A percentile compares a stretch with the other conserved stretches of the same genome.
Evolutionary conservation across 2,113 vertebrate species (phyloP).

Genomic region (Psammodynastes pulverulentus): DNA sequence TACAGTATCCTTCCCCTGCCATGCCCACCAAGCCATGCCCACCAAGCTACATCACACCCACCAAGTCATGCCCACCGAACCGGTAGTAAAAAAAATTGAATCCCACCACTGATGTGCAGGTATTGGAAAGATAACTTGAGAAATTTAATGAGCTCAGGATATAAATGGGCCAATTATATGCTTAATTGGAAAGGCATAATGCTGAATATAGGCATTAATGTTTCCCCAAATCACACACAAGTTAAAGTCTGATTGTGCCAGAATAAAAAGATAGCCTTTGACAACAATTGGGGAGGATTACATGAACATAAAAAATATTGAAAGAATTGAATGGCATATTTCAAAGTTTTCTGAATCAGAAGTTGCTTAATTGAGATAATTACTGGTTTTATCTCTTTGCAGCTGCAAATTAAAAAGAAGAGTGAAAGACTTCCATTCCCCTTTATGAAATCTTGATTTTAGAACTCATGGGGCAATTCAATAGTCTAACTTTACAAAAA

Average conservation of each 20-base stretch:
- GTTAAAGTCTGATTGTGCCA: conserved; percentile 24
- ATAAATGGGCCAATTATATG: conserved; percentile 7
- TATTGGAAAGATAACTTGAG: not conserved
- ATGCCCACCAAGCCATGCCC: no score
- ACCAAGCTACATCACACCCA: no score
- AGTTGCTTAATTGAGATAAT: conserved; percentile 2
- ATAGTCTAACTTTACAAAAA: not conserved
- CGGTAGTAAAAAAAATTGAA: no score
- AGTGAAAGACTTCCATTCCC: conserved; percentile 42
- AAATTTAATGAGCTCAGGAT: not conserved
- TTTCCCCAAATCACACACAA: conserved; percentile 20
- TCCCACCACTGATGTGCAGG: no score
- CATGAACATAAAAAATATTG: conserved; percentile 29
- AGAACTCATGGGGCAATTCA: not conserved
- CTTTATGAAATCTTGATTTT: conserved; percentile 34
- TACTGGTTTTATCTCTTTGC: not conserved
- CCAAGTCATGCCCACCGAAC: no score
- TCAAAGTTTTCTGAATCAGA: conserved; percentile 40
- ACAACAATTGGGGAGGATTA: conserved; percentile 25
- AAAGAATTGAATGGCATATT: conserved; percentile 23
- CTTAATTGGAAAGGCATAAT: conserved; percentile 30
- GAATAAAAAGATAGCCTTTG: conserved; percentile 30
- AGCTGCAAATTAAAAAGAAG: conserved; percentile 1
- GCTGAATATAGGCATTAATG: conserved; percentile 23
- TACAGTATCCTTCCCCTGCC: no score